phyloP scores from a whole-genome alignment of 2,113 vertebrate genomes.

The Hemiscyllium ocellatum region DNA sequence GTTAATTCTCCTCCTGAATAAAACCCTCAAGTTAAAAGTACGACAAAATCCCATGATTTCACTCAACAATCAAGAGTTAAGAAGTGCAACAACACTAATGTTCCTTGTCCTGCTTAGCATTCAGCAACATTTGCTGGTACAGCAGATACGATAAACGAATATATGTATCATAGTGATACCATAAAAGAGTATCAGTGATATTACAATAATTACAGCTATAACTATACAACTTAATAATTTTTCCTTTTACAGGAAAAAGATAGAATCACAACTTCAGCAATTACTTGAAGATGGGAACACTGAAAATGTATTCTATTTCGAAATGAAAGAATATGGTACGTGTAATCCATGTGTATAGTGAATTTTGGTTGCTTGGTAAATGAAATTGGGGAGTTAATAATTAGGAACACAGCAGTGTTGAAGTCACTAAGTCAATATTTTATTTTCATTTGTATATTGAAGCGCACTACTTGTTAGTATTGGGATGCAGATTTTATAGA shows the following conservation, averaged over 20 bases:
- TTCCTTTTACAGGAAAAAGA: slow-evolving; percentile 57
- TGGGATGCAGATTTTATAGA: too few relatives aligned
- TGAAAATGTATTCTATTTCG: slow-evolving; percentile 48
- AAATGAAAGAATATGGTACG: slow-evolving; percentile 59
- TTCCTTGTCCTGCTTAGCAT: not conserved
- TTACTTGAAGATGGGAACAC: slow-evolving; percentile 59
- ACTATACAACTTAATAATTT: not conserved
- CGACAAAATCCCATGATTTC: too few relatives aligned
- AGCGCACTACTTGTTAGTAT: too few relatives aligned
- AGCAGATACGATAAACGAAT: not conserved
- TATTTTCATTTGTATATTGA: too few relatives aligned
- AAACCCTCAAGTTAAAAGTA: too few relatives aligned
- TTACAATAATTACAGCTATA: not conserved
- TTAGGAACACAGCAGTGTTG: too few relatives aligned
- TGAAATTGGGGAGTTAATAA: too few relatives aligned
- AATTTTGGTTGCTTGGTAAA: too few relatives aligned
- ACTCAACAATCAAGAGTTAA: not conserved
- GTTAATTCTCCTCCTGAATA: too few relatives aligned
- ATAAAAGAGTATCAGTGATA: not conserved
- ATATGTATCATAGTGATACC: not conserved
- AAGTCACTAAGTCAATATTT: too few relatives aligned
- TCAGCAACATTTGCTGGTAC: not conserved
- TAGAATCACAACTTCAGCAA: slow-evolving; percentile 63
- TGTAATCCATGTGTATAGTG: slow-evolving; percentile 20
- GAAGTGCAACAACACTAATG: not conserved